phyloP scores from a whole-genome alignment of 2,113 vertebrate species.

The Columba janthina region DNA sequence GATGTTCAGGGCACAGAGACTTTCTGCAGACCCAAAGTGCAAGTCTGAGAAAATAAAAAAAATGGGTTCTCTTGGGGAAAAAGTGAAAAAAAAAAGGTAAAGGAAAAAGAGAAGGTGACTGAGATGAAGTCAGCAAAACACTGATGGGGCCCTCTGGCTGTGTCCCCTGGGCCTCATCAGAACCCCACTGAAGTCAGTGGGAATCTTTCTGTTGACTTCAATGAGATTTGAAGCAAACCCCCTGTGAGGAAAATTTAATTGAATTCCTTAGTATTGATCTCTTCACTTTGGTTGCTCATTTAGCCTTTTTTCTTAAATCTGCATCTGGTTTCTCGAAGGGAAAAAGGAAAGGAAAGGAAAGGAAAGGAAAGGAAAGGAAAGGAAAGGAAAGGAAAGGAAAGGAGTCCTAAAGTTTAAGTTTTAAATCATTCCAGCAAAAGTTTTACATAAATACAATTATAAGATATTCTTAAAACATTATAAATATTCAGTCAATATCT shows the following conservation, averaged over 20 bases:
- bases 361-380: not conserved
- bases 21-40: not conserved
- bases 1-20: not conserved
- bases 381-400: not conserved
- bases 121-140: slow-evolving; percentile 32
- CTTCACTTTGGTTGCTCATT: slow-evolving; percentile 16
- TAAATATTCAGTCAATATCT: not conserved
- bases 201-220: slow-evolving; percentile 45
- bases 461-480: not conserved
- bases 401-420: not conserved
- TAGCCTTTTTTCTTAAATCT: slow-evolving; percentile 33
- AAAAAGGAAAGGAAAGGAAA: not conserved
- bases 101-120: not conserved
- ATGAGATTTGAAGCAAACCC: slow-evolving; percentile 24
- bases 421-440: not conserved
- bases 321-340: not conserved
- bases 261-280: slow-evolving; percentile 39
- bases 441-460: not conserved
- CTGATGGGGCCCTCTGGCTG: not conserved
- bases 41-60: not conserved
- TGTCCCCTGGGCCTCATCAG: slow-evolving; percentile 19
- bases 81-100: not conserved
- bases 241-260: slow-evolving; percentile 41
- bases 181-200: slow-evolving; percentile 22
- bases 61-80: not conserved